These are phyloP conservation scores for Eilema griseolum DNA, from an alignment of 2,888 invertebrate species.

Conservation along the genomic window DNA sequence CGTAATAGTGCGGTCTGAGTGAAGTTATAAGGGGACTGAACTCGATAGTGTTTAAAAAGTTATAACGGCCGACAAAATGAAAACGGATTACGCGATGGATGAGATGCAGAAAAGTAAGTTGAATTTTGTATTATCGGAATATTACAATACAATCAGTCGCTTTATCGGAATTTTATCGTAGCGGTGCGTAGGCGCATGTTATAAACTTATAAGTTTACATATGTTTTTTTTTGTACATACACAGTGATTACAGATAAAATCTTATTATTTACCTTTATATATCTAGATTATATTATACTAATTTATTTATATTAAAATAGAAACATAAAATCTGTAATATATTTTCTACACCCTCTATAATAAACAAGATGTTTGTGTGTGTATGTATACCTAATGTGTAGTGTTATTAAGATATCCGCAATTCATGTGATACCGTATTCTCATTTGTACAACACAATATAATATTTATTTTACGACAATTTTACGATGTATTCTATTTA, in stretches of 20 bases:
- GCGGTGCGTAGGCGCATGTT: slow-evolving; percentile 14
- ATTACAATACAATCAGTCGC: slow-evolving; percentile 1
- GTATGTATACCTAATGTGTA: not conserved
- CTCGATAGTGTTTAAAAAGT: slow-evolving; percentile 71
- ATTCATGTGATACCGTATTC: slow-evolving; percentile 1
- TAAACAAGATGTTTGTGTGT: not conserved
- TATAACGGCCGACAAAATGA: slow-evolving; percentile 71
- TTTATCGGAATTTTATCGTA: slow-evolving; percentile 7
- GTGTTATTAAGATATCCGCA: not conserved
- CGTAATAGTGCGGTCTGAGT: slow-evolving; percentile 72
- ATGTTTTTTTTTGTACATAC: not conserved
- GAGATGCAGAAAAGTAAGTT: slow-evolving; percentile 85
- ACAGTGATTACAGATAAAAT: not conserved
- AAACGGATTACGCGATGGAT: slow-evolving; percentile 86
- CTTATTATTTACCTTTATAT: not conserved
- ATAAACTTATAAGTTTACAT: not conserved
- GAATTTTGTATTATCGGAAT: slow-evolving; percentile 10
- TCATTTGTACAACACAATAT: not conserved
- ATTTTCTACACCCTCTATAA: not conserved
- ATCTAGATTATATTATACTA: not conserved
- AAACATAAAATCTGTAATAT: not conserved
- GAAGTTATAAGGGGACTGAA: slow-evolving; percentile 61
- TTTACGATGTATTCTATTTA: not conserved
- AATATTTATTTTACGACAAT: not conserved
- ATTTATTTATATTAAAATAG: not conserved